phyloP scores from a whole-genome alignment of 2,888 invertebrate species.

The Apotomis turbidana region DNA sequence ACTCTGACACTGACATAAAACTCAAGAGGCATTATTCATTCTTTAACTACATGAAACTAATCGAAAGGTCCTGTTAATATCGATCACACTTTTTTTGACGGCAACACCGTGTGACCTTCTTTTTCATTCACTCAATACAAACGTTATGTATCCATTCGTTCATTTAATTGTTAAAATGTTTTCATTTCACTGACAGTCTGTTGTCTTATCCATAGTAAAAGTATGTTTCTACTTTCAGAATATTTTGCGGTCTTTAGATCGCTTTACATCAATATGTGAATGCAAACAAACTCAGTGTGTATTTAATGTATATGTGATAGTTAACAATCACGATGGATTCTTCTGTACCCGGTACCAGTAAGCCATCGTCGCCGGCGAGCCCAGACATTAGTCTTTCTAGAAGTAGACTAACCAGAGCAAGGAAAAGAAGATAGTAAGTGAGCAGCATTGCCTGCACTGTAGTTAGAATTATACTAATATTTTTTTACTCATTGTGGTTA shows the following conservation, averaged over 20 bases:
- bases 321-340: slow-evolving; percentile 13
- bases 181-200: too few relatives aligned
- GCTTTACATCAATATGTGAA: neutral
- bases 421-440: slow-evolving; percentile 68
- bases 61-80: neutral
- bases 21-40: slow-evolving; percentile 11
- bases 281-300: neutral
- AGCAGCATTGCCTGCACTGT: slow-evolving; percentile 19
- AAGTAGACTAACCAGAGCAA: slow-evolving; percentile 59
- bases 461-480: neutral
- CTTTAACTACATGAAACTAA: neutral
- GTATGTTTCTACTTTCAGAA: too few relatives aligned
- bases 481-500: neutral
- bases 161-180: too few relatives aligned
- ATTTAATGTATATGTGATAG: neutral
- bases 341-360: slow-evolving; percentile 9
- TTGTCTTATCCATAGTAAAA: too few relatives aligned
- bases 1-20: neutral
- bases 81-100: neutral
- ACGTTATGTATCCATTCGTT: too few relatives aligned
- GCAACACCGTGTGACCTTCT: neutral
- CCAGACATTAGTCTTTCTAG: slow-evolving; percentile 44
- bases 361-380: slow-evolving; percentile 14
- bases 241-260: neutral
- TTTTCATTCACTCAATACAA: too few relatives aligned